Base-by-base conservation (phyloP, 2,797 vertebrate genomes). In the Thunnus albacares region DNA sequence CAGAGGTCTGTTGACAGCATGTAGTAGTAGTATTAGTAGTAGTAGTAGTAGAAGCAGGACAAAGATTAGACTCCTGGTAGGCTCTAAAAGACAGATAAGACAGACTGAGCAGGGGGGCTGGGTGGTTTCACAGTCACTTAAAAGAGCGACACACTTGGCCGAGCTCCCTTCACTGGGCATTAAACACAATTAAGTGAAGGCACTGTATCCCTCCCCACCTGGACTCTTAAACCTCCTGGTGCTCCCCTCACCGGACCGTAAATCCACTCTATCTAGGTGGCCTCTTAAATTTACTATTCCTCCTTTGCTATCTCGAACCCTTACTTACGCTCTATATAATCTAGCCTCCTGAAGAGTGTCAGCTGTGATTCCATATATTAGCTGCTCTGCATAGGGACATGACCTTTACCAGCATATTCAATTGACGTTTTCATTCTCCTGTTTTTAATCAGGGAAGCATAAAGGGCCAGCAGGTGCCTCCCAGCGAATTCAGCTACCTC, bases 151-250 rank as follows among this genome's bases (percentile, higher is more conserved):
- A 89, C 87, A 90, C 83, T 90, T 88, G 83, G 87, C 91, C 26
- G 61, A 77, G 66, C 79, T 91, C 84, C 81, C 81, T 80, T 89
- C 75, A 71, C 82, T 64, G 81, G 64, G 84, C 90, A 90, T 94
- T 92, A 93, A 90, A 81, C 75, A 88, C 89, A 90, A 89, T 92
- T 91, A 93, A 88, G 79, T 80, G 52, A 68, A 78, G 77, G 82
- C 76, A 70, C 61, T 41, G 79, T 81, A 61, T 83, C 76, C 79
- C 85, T 73, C 62, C 77, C 89, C 88, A 86, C 89, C 81, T 87
- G 84, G 84, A 53, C 87, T 77, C 75, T 68, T 80, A 87, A 87
- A 80, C 24, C 81, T 75, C 66, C 64, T 20, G 1, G 38, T 75
- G 66, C 53, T 77, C 72, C 38, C 68, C 47, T 82, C 12, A 1